Base-by-base conservation (phyloP, 2,888 invertebrate genomes). In the Latrodectus hesperus region DNA sequence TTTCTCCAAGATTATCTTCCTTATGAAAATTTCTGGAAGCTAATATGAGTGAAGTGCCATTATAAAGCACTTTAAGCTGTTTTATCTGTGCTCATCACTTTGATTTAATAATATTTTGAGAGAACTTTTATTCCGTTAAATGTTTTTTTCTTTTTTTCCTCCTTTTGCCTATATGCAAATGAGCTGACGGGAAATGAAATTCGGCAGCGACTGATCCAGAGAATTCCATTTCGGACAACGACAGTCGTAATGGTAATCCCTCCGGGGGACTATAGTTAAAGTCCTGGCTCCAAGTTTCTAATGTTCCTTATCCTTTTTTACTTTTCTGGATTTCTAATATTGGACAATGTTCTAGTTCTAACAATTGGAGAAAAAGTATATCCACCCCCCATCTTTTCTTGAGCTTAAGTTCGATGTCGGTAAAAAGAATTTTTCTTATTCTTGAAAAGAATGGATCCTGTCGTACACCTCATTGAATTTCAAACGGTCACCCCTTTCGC, bases 381-480 rank as follows among this genome's bases (percentile, higher is more conserved):
- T 22, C 38, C 14, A 14, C 51, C 71, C 51, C 22, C 26, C 51
- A 51, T 72, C 77, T 68, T 38, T 73, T 22, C 51, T 22, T 11
- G 49, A 80, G 85, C 85, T 86, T 86, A 76, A 80, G 85, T 80
- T 80, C 80, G 52, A 80, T 86, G 85, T 80, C 71, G 68, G 17
- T 79, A 67, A 82, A 60, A 26, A 77, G 11, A 73, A 74, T 68
- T 38, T 38, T 4, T 38, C 38, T 38, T 38, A 60, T 22, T 38
- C 10, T 10, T 11, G 49, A 72, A 71, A 80, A 76, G 65, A 75
- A 76, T 71, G 68, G 65, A 60, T 71, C 51, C 75, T 80, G 76
- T 76, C 80, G 71, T 52, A 76, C 64, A 64, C 68, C 85, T 86
- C 85, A 86, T 86, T 86, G 85, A 86, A 86, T 86, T 86, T 86